Conservation (phyloP, 2,888 invertebrate species). For the Elysia crispata region DNA sequence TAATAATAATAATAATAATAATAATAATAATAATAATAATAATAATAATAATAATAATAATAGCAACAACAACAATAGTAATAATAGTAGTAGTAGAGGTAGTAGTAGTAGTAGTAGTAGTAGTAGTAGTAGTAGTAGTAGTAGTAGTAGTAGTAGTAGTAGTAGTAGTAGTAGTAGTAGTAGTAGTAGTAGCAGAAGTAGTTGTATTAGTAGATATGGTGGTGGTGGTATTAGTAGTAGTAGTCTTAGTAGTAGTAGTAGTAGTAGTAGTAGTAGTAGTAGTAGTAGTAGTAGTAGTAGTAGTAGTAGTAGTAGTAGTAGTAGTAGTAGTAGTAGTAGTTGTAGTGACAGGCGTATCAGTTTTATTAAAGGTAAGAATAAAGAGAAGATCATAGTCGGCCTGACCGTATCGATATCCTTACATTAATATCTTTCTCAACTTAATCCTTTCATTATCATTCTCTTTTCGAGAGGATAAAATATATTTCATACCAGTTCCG, state of each 20-base stretch:
- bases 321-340: constrained; percentile 36
- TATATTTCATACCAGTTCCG: too few relatives aligned
- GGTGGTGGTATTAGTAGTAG: constrained; percentile 38
- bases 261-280: constrained; percentile 40
- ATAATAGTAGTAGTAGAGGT: constrained; percentile 41
- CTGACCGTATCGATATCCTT: too few relatives aligned
- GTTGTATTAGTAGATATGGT: constrained; percentile 40
- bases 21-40: neutral
- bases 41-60: constrained; percentile 7
- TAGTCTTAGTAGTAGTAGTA: constrained; percentile 38
- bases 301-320: constrained; percentile 35
- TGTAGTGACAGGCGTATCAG: too few relatives aligned
- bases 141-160: neutral
- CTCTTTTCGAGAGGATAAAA: too few relatives aligned
- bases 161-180: neutral
- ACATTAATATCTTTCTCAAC: neutral
- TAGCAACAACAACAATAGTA: constrained; percentile 23
- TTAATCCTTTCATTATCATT: too few relatives aligned
- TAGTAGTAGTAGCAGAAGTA: constrained; percentile 3
- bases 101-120: constrained; percentile 38
- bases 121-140: neutral
- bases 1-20: neutral
- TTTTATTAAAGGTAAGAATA: too few relatives aligned
- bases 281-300: constrained; percentile 41
- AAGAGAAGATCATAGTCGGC: too few relatives aligned